Evolutionary conservation across 2,888 invertebrate species (phyloP).

Genomic region (Drosophila monieri): DNA sequence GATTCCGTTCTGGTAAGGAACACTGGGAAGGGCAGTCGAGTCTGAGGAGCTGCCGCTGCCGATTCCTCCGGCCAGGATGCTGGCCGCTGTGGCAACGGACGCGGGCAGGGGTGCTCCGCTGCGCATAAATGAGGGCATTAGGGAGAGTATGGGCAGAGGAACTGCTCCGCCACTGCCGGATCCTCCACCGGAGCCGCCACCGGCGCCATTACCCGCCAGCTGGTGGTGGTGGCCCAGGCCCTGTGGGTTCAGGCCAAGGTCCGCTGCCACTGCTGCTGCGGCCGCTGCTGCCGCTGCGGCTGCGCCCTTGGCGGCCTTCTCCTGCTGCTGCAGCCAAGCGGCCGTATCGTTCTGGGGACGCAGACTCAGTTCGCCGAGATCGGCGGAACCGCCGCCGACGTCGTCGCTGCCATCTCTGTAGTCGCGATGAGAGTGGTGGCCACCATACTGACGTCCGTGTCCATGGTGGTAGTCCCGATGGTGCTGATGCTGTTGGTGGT

Average conservation of each 20-base stretch:
- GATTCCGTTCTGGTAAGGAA: slow-evolving; percentile 80
- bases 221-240: slow-evolving; percentile 84
- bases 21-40: slow-evolving; percentile 50
- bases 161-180: slow-evolving; percentile 82
- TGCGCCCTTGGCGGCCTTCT: slow-evolving; percentile 84
- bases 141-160: slow-evolving; percentile 89
- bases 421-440: slow-evolving; percentile 61
- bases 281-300: slow-evolving; percentile 17
- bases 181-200: slow-evolving; percentile 50
- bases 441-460: slow-evolving; percentile 50
- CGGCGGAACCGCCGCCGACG: slow-evolving; percentile 59
- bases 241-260: slow-evolving; percentile 83
- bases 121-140: slow-evolving; percentile 91
- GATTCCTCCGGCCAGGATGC: slow-evolving; percentile 14
- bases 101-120: slow-evolving; percentile 75
- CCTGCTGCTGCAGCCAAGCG: slow-evolving; percentile 82
- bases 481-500: slow-evolving; percentile 68
- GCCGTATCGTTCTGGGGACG: slow-evolving; percentile 83
- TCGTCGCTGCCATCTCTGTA: slow-evolving; percentile 84
- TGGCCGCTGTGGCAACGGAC: slow-evolving; percentile 62
- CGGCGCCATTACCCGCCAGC: slow-evolving; percentile 38
- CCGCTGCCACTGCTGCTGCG: slow-evolving; percentile 54
- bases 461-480: slow-evolving; percentile 60
- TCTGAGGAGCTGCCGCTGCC: slow-evolving; percentile 12
- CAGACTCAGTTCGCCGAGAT: slow-evolving; percentile 79